These are phyloP conservation scores for Spea multiplicata DNA, from an alignment of 2,113 vertebrate genomes.

Conservation along the genomic window DNA sequence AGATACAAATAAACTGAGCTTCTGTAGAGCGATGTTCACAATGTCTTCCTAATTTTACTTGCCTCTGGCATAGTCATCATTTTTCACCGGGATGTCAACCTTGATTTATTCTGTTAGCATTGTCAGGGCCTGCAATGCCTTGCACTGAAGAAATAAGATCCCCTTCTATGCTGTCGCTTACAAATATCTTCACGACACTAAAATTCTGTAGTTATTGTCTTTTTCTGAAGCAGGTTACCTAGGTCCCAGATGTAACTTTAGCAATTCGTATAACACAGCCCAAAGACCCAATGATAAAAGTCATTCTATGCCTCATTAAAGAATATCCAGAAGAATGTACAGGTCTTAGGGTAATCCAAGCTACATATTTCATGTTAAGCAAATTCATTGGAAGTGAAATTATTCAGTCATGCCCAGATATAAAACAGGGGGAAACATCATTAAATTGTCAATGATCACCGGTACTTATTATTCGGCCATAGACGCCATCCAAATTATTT, in stretches of 20 bases:
- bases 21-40: slow-evolving; percentile 16
- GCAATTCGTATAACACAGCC: background rate
- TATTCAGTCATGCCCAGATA: too few relatives aligned
- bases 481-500: too few relatives aligned
- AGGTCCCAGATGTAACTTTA: background rate
- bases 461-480: too few relatives aligned
- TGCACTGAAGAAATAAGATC: background rate
- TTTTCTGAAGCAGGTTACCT: background rate
- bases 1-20: slow-evolving; percentile 28
- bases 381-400: too few relatives aligned
- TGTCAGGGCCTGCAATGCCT: background rate
- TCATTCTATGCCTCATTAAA: too few relatives aligned
- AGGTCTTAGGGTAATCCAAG: too few relatives aligned
- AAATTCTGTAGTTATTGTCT: background rate
- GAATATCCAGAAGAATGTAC: too few relatives aligned
- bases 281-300: too few relatives aligned
- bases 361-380: too few relatives aligned
- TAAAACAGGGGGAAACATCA: too few relatives aligned
- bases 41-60: slow-evolving; percentile 25
- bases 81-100: slow-evolving; percentile 14
- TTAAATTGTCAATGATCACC: too few relatives aligned
- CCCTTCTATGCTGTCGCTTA: background rate
- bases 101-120: slow-evolving; percentile 16
- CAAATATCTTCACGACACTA: background rate
- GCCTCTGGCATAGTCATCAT: slow-evolving; percentile 18